phyloP scores from a whole-genome alignment of 2,797 vertebrate species.

The Selene dorsalis region DNA sequence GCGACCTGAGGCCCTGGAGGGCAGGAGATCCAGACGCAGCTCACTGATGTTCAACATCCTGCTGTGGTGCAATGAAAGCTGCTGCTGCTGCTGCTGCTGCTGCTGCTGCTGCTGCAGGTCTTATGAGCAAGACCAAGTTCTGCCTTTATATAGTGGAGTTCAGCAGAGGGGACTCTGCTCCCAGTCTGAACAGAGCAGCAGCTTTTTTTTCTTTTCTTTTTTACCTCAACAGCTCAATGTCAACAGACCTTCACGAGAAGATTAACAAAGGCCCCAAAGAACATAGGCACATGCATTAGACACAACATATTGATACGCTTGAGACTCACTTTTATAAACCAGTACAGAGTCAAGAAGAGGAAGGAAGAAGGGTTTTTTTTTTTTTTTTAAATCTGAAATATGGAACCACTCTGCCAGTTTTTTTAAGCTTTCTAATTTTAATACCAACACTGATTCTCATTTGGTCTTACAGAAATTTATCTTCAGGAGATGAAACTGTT shows the following conservation, averaged over 20 bases:
- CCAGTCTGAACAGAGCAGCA: conserved; percentile 11
- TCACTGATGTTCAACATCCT: conserved; percentile 76
- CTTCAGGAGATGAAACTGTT: neutral
- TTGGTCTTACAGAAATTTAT: neutral
- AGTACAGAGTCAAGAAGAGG: neutral
- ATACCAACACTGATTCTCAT: neutral
- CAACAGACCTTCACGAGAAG: conserved; percentile 33
- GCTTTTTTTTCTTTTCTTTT: neutral
- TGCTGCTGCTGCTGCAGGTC: conserved; percentile 36
- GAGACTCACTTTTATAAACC: neutral
- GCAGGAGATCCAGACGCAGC: conserved; percentile 43
- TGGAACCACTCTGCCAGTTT: neutral
- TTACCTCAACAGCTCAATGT: neutral
- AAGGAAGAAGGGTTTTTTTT: too few relatives aligned
- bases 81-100: neutral
- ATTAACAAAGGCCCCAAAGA: conserved; percentile 45
- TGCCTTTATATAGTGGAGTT: conserved; percentile 62
- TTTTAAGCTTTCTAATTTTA: neutral
- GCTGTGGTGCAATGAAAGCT: conserved; percentile 4
- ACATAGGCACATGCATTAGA: conserved; percentile 9
- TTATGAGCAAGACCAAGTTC: conserved; percentile 17
- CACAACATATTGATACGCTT: conserved; percentile 7
- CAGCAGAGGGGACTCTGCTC: conserved; percentile 50
- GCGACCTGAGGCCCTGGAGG: conserved; percentile 44
- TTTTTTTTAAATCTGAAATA: neutral